Evolutionary conservation across 1,140 invertebrate species (phyloP).

Genomic region (Aphelinus atriplicis): DNA sequence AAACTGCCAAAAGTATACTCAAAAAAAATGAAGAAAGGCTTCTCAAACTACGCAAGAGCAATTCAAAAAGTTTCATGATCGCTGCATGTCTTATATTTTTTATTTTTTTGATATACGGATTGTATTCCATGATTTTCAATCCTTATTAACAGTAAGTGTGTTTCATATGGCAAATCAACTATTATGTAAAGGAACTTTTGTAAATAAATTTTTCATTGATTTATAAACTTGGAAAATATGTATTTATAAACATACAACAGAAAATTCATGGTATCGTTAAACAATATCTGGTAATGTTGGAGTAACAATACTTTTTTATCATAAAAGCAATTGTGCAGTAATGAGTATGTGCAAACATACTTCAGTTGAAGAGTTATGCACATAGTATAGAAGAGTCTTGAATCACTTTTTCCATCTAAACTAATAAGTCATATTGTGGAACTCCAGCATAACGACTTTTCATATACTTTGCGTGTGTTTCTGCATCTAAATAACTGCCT

Average conservation of each 20-base stretch:
- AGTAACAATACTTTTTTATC: slow-evolving; percentile 21
- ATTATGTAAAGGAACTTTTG: slow-evolving; percentile 13
- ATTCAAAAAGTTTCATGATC: slow-evolving; percentile 57
- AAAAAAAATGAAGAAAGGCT: slow-evolving; percentile 54
- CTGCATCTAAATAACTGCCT: slow-evolving; percentile 71
- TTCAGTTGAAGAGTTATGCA: background rate
- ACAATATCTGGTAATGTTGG: slow-evolving; percentile 15
- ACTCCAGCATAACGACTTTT: slow-evolving; percentile 71
- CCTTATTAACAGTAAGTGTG: background rate
- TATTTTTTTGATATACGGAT: slow-evolving; percentile 54
- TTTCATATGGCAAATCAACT: too few species aligned
- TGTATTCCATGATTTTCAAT: slow-evolving; percentile 49
- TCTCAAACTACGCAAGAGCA: slow-evolving; percentile 51
- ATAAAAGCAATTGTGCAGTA: slow-evolving; percentile 24
- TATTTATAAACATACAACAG: slow-evolving; percentile 30
- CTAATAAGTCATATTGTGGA: slow-evolving; percentile 76
- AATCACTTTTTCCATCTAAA: slow-evolving; percentile 41
- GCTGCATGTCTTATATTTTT: slow-evolving; percentile 53
- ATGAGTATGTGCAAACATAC: background rate
- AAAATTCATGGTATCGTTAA: slow-evolving; percentile 31
- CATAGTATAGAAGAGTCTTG: background rate
- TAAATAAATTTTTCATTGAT: slow-evolving; percentile 35
- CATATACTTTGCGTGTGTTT: slow-evolving; percentile 79
- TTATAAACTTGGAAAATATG: slow-evolving; percentile 34
- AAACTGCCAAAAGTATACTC: slow-evolving; percentile 53